phyloP scores from a whole-genome alignment of 2,113 vertebrate species.

The Micromys minutus region DNA sequence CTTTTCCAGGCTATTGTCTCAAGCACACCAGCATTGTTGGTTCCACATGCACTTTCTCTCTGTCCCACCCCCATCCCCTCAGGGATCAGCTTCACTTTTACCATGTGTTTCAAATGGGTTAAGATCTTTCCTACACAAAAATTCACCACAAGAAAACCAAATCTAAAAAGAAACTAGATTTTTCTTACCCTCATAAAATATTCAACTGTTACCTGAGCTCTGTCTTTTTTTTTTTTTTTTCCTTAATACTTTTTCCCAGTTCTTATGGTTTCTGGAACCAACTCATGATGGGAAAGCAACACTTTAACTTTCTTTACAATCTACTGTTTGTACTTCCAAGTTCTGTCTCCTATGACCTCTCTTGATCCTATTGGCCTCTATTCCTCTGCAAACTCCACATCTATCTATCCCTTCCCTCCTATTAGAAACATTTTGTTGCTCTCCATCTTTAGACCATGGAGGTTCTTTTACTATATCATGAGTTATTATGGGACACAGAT shows the following conservation, averaged over 20 bases:
- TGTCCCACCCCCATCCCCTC: background rate
- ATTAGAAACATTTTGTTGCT: background rate
- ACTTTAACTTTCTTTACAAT: background rate
- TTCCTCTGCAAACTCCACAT: background rate
- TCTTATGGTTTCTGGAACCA: background rate
- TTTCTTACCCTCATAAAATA: background rate
- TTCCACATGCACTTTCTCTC: background rate
- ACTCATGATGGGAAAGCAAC: background rate
- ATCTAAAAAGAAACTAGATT: background rate
- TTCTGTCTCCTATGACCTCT: background rate
- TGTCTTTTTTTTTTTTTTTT: background rate
- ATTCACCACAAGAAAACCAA: background rate
- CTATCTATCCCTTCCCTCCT: background rate
- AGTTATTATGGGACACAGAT: background rate
- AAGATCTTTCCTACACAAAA: background rate
- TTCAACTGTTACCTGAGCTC: background rate
- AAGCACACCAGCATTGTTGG: background rate
- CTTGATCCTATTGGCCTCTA: background rate
- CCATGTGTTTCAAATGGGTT: background rate
- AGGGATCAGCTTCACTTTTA: background rate
- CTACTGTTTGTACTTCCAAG: background rate
- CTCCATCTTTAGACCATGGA: background rate
- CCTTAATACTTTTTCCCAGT: background rate
- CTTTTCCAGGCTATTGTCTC: background rate
- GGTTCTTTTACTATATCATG: background rate